These are phyloP conservation scores for Brenthis daphne DNA, from an alignment of 2,888 invertebrate genomes.

Conservation along the genomic window DNA sequence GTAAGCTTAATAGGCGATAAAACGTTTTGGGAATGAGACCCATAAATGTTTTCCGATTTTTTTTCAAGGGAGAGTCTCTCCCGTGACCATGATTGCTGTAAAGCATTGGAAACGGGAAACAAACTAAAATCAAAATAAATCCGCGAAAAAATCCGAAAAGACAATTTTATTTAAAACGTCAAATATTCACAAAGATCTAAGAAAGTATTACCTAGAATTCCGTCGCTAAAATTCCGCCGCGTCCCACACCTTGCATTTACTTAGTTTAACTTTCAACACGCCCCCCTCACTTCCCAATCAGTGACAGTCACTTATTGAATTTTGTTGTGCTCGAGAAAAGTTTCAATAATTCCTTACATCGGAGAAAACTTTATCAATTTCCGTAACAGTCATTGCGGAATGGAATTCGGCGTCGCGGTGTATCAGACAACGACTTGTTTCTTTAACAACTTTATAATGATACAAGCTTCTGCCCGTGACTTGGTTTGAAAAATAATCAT, in stretches of 20 bases:
- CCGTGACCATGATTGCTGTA: too few species aligned
- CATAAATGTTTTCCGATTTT: too few species aligned
- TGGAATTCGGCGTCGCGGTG: slow-evolving; percentile 48
- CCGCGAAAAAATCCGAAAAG: too few species aligned
- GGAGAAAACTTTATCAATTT: slow-evolving; percentile 78
- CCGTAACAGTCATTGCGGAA: slow-evolving; percentile 71
- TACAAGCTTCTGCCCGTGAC: slow-evolving; percentile 12
- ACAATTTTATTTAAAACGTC: too few species aligned
- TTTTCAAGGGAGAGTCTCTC: too few species aligned
- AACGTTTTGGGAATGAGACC: too few species aligned
- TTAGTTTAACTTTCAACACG: slow-evolving; percentile 12
- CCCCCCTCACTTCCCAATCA: slow-evolving; percentile 62
- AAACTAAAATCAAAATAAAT: too few species aligned
- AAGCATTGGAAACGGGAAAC: too few species aligned
- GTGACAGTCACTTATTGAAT: slow-evolving; percentile 80
- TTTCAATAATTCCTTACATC: slow-evolving; percentile 76
- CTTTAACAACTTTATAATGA: slow-evolving; percentile 24
- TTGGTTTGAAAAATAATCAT: neutral
- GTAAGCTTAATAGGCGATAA: too few species aligned
- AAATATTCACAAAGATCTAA: too few species aligned
- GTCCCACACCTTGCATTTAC: slow-evolving; percentile 21
- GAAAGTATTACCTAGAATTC: neutral
- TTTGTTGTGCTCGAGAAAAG: slow-evolving; percentile 76
- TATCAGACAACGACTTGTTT: slow-evolving; percentile 27
- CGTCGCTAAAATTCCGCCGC: slow-evolving; percentile 15